Evolutionary conservation across 1,140 invertebrate species (phyloP).

Genomic region (Laodelphax striatellus): DNA sequence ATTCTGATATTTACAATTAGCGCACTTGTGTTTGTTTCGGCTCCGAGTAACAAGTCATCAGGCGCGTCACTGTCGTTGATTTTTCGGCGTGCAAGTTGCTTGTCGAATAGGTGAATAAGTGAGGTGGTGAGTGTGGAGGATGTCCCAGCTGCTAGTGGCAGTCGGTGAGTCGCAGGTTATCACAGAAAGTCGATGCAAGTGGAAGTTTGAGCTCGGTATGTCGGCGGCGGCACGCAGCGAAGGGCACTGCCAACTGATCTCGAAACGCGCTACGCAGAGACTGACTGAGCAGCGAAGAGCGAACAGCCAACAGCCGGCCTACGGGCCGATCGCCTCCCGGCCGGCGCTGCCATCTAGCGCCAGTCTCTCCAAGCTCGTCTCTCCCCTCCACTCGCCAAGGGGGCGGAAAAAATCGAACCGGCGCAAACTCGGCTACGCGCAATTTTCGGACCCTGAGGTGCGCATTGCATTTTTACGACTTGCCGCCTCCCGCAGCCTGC

Average conservation of each 20-base stretch:
- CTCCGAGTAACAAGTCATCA: not conserved
- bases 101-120: not conserved
- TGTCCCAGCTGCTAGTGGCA: not conserved
- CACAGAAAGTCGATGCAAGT: no score
- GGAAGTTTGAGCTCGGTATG: not conserved
- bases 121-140: not conserved
- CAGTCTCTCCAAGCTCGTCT: conserved; percentile 10
- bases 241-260: not conserved
- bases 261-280: conserved; percentile 2
- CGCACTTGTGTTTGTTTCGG: not conserved
- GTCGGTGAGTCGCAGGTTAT: no score
- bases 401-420: conserved; percentile 13
- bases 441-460: conserved; percentile 12
- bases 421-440: conserved; percentile 14
- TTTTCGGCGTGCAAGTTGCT: not conserved
- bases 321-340: conserved; percentile 38
- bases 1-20: not conserved
- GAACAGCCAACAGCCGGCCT: no score
- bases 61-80: not conserved
- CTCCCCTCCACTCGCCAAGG: conserved; percentile 19
- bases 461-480: conserved; percentile 21
- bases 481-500: conserved; percentile 18
- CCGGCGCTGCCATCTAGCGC: conserved; percentile 34
- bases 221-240: conserved; percentile 4
- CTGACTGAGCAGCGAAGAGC: conserved; percentile 20